A percentile compares a stretch with the other conserved stretches of the same genome.
Evolutionary conservation across 2,797 vertebrate species (phyloP).

Genomic region (Pelobates cultripes): DNA sequence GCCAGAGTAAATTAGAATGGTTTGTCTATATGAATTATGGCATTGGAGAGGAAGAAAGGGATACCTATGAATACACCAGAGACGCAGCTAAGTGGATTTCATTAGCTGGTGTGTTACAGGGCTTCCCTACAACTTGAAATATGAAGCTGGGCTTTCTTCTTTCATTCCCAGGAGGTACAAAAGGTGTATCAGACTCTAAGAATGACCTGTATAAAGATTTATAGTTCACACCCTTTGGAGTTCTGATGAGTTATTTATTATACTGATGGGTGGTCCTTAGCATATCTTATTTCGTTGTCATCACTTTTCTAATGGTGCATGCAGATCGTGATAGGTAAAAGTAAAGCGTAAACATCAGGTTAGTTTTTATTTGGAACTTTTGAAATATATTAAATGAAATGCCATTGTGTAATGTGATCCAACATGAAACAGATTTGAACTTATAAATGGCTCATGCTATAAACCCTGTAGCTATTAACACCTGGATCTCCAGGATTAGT

Average conservation of each 20-base stretch:
- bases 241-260: background rate
- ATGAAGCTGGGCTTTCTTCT: background rate
- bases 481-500: too few species aligned
- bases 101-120: background rate
- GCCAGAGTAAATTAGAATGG: background rate
- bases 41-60: background rate
- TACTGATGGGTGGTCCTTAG: background rate
- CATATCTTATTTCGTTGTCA: slow-evolving; percentile 4
- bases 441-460: too few species aligned
- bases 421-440: too few species aligned
- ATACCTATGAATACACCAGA: background rate
- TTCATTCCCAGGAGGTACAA: background rate
- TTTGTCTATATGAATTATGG: background rate
- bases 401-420: too few species aligned
- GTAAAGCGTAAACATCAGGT: background rate
- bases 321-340: background rate
- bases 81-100: too few species aligned
- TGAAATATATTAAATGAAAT: too few species aligned
- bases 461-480: too few species aligned
- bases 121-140: background rate
- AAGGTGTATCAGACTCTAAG: background rate
- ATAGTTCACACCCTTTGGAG: background rate
- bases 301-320: background rate
- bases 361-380: background rate
- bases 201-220: background rate